These are phyloP conservation scores for Perizoma flavofasciatum DNA, from an alignment of 2,888 invertebrate species.

Conservation along the genomic window DNA sequence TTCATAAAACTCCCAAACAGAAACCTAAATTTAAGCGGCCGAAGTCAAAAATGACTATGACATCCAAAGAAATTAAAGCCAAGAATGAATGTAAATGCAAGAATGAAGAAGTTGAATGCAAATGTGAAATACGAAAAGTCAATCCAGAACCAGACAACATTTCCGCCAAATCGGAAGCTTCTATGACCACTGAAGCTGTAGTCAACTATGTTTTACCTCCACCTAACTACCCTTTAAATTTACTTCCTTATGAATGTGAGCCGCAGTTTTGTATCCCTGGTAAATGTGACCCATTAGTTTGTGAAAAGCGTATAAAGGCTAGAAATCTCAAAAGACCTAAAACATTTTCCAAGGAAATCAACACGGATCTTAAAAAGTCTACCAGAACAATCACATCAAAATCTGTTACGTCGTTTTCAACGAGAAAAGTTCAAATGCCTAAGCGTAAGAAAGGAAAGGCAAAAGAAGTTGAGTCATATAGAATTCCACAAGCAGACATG, in stretches of 20 bases:
- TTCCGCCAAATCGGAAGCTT: constrained; percentile 11
- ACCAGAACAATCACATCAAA: constrained; percentile 25
- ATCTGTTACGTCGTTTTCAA: constrained; percentile 11
- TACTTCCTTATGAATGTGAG: constrained; percentile 48
- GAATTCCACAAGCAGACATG: constrained; percentile 6
- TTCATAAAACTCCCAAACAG: constrained; percentile 35
- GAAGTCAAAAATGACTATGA: constrained; percentile 28
- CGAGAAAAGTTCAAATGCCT: neutral
- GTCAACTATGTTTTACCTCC: constrained; percentile 20
- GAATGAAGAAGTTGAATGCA: constrained; percentile 2
- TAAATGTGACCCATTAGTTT: constrained; percentile 40
- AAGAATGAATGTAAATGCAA: constrained; percentile 6
- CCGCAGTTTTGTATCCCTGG: constrained; percentile 44
- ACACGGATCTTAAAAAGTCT: constrained; percentile 21
- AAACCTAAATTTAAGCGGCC: constrained; percentile 22
- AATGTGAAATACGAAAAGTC: neutral
- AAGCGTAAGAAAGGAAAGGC: constrained; percentile 12
- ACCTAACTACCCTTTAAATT: constrained; percentile 10
- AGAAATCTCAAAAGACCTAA: constrained; percentile 13
- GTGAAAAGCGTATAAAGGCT: constrained; percentile 14
- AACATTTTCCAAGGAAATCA: constrained; percentile 23
- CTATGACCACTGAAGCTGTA: constrained; percentile 14
- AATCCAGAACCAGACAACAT: constrained; percentile 1
- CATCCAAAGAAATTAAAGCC: constrained; percentile 9
- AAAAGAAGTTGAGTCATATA: neutral